These are phyloP conservation scores for Thecocarcelia acutangulata DNA, from an alignment of 2,888 invertebrate genomes.

Conservation along the genomic window DNA sequence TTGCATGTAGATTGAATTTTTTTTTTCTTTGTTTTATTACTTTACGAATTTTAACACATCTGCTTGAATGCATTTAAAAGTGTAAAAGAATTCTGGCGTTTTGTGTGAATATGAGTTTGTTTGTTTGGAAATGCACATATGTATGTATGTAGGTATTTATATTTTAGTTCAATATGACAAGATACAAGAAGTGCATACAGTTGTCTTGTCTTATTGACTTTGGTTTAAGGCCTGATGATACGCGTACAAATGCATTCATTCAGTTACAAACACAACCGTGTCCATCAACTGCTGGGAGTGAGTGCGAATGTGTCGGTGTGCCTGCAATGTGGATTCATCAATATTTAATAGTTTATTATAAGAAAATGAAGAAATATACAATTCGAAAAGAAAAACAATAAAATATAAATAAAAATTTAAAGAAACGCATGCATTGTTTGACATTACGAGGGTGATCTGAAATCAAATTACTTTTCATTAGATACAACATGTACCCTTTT, in stretches of 20 bases:
- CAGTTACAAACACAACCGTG: slow-evolving; percentile 16
- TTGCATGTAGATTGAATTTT: slow-evolving; percentile 64
- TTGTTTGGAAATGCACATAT: not conserved
- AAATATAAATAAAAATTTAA: slow-evolving; percentile 20
- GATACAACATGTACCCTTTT: too few relatives aligned
- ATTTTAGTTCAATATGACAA: slow-evolving; percentile 40
- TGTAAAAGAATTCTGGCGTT: slow-evolving; percentile 45
- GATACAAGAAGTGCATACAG: slow-evolving; percentile 36
- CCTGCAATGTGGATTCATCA: slow-evolving; percentile 68
- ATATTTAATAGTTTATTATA: slow-evolving; percentile 73
- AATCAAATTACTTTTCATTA: too few relatives aligned
- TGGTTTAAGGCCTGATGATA: slow-evolving; percentile 50
- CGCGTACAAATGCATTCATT: slow-evolving; percentile 45
- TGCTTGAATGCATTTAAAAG: slow-evolving; percentile 76
- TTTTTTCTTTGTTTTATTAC: slow-evolving; percentile 78
- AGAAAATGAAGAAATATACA: slow-evolving; percentile 60
- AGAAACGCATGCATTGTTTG: too few relatives aligned
- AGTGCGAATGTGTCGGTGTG: slow-evolving; percentile 11
- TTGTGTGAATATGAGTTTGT: not conserved
- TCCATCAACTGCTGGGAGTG: not conserved
- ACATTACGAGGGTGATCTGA: too few relatives aligned
- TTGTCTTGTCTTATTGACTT: slow-evolving; percentile 60
- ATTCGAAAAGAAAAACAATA: slow-evolving; percentile 45
- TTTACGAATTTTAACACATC: slow-evolving; percentile 81
- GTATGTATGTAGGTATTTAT: slow-evolving; percentile 24